These are phyloP conservation scores for Drosophila seclusa DNA, from an alignment of 2,888 invertebrate genomes.

Conservation along the genomic window DNA sequence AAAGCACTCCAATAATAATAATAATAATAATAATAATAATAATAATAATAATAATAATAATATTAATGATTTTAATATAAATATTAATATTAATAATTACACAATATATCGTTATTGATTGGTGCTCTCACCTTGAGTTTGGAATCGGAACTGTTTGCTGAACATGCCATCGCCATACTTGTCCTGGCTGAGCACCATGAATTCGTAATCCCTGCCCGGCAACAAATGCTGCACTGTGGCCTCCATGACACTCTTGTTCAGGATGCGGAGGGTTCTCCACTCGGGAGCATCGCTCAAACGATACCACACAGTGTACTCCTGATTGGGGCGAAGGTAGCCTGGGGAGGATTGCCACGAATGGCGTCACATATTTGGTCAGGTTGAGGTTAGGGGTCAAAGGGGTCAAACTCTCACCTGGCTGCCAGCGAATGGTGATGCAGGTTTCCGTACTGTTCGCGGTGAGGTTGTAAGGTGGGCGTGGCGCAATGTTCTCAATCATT, in stretches of 20 bases:
- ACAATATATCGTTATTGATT: background rate
- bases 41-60: background rate
- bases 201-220: constrained; percentile 93
- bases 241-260: constrained; percentile 90
- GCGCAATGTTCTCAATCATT: constrained; percentile 93
- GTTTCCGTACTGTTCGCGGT: constrained; percentile 90
- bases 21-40: background rate
- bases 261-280: constrained; percentile 93
- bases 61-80: background rate
- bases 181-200: constrained; percentile 95
- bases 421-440: constrained; percentile 92
- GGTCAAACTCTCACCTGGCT: constrained; percentile 87
- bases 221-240: constrained; percentile 91
- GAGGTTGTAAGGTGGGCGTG: constrained; percentile 95
- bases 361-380: background rate
- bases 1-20: background rate
- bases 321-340: constrained; percentile 90
- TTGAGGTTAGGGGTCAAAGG: background rate
- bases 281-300: constrained; percentile 90
- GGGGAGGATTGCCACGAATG: constrained; percentile 4
- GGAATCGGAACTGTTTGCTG: constrained; percentile 92
- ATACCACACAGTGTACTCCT: constrained; percentile 95
- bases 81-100: background rate
- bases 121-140: constrained; percentile 87
- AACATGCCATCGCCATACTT: constrained; percentile 95